Evolutionary conservation across 2,113 vertebrate species (phyloP), one percentile per base, ranked within the genome.

Genomic region (Probosciger aterrimus): DNA sequence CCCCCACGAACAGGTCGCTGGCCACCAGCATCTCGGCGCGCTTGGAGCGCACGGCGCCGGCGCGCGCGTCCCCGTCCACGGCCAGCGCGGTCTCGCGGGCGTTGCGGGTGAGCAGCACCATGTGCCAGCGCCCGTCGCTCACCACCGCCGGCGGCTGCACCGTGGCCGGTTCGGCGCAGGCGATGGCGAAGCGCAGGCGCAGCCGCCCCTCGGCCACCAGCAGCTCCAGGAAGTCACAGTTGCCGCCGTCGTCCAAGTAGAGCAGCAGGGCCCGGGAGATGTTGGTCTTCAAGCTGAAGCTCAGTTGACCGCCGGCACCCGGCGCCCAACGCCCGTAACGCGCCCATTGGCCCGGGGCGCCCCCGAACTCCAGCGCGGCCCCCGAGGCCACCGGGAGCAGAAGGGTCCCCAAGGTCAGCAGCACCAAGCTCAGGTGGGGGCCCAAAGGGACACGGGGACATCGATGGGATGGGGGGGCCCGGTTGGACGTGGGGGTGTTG

Each of bases 201-300:
- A 99, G 97, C 9, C 98, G 98, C 10, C 99, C 98, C 2, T 98
- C 99, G 15, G 96, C 95, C 33, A 99, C 95, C 78, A 99, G 97
- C 31, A 99, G 98, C 98, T 99, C 99, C 97, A 99, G 92, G 97
- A 99, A 99, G 97, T 99, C 99, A 7, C 99, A 99, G 98, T 99
- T 98, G 24, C 99, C 99, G 2, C 99, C 99, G 27, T 99, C 99
- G 20, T 99, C 99, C 86, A 99, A 95, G 94, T 99, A 99, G 60
- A 99, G 98, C 90, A 99, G 97, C 93, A 99, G 92, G 6, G 99
- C 98, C 90, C 98, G 98, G 68, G 98, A 98, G 92, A 98, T 80
- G 96, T 99, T 99, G 83, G 99, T 99, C 95, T 98, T 98, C 77
- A 99, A 84, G 71, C 98, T 98, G 92, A 99, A 99, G 96, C 98